Evolutionary conservation across 2,797 vertebrate species (phyloP).

Genomic region (Phylloscopus collybita): DNA sequence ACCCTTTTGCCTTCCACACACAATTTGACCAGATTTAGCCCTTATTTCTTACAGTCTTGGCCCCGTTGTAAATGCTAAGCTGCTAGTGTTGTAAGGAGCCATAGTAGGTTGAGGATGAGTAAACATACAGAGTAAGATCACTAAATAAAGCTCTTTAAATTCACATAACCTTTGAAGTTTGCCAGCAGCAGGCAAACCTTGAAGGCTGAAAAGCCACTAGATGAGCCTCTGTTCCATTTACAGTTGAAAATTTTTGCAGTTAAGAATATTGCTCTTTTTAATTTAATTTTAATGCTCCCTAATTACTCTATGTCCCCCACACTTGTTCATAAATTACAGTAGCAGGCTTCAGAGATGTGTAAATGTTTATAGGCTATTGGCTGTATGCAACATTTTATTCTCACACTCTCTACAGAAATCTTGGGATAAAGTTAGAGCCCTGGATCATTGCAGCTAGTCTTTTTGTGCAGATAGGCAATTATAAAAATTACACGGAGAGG

Average conservation of each 20-base stretch:
- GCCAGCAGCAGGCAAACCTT: not conserved
- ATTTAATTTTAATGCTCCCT: not conserved
- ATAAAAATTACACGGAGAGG: not conserved
- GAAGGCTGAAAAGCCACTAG: not conserved
- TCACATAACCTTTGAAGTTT: conserved; percentile 35
- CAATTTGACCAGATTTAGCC: conserved; percentile 12
- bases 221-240: not conserved
- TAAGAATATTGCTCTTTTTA: conserved; percentile 13
- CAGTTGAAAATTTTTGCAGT: not conserved
- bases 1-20: not conserved
- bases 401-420: not conserved
- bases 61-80: not conserved
- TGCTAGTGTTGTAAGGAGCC: not conserved
- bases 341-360: not conserved
- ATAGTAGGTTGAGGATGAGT: not conserved
- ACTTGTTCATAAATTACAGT: not conserved
- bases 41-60: not conserved
- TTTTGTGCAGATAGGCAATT: not conserved
- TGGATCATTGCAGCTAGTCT: not conserved
- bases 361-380: not conserved
- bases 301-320: not conserved
- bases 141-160: conserved; percentile 42
- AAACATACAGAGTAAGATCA: not conserved
- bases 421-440: not conserved
- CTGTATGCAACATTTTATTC: not conserved